These are phyloP conservation scores for Philonicus albiceps DNA, from an alignment of 2,888 invertebrate genomes.

Conservation along the genomic window DNA sequence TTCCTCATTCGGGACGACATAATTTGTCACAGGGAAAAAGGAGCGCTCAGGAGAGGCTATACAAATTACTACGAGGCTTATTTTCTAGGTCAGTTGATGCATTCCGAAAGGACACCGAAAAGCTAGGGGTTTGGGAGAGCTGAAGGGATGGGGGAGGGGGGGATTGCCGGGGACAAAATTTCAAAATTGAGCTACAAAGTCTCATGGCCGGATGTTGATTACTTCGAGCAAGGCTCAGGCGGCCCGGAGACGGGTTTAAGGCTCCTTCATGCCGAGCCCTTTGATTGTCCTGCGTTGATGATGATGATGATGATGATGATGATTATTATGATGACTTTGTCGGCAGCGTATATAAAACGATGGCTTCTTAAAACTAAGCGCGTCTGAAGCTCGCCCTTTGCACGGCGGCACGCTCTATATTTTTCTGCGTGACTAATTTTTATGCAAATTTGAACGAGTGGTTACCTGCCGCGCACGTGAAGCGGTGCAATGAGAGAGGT, in stretches of 20 bases:
- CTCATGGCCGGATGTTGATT: conserved; percentile 27
- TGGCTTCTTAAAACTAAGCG: background rate
- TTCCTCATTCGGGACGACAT: background rate
- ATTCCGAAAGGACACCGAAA: background rate
- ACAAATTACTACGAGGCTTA: background rate
- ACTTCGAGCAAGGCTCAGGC: background rate
- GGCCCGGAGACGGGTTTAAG: background rate
- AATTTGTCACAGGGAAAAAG: background rate
- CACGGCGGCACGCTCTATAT: background rate
- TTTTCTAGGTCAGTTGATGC: background rate
- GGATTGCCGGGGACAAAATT: background rate
- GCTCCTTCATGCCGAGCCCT: background rate
- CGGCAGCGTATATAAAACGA: background rate
- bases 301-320: background rate
- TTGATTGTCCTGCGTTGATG: background rate
- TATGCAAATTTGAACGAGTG: background rate
- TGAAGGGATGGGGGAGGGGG: too few species aligned
- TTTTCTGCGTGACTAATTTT: background rate
- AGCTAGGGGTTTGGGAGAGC: background rate
- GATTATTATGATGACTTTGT: background rate
- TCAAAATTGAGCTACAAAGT: background rate
- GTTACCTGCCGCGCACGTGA: background rate
- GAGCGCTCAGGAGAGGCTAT: background rate
- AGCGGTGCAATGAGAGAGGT: background rate
- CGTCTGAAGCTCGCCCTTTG: background rate